These are phyloP conservation scores for Raphicerus campestris DNA, from an alignment of 2,113 vertebrate species.

Conservation along the genomic window DNA sequence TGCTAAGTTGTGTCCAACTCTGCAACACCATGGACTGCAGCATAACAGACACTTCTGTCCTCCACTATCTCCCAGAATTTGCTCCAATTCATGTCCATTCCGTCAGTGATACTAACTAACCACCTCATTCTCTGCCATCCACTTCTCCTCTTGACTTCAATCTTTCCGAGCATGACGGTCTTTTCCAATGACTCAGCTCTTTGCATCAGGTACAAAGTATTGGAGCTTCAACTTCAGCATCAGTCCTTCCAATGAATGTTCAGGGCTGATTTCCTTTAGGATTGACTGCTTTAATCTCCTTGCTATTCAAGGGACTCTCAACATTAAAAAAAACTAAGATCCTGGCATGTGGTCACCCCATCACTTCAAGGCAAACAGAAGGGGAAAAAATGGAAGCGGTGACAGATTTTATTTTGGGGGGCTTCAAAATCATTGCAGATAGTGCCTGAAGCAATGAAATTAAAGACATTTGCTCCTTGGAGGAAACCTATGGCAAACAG, in stretches of 20 bases:
- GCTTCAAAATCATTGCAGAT: neutral
- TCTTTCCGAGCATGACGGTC: neutral
- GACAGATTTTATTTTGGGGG: neutral
- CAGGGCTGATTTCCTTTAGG: neutral
- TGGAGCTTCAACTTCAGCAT: neutral
- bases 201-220: neutral
- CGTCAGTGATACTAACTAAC: neutral
- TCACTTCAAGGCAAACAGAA: neutral
- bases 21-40: neutral
- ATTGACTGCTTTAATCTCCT: neutral
- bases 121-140: neutral
- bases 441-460: neutral
- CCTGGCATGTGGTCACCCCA: neutral
- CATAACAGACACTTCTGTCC: neutral
- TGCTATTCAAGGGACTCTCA: neutral
- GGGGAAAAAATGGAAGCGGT: neutral
- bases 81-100: neutral
- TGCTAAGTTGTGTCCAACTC: neutral
- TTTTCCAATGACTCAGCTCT: neutral
- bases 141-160: neutral
- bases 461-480: neutral
- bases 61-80: neutral
- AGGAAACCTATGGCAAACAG: neutral
- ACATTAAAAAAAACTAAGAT: neutral
- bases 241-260: neutral